Evolutionary conservation across 1,140 invertebrate genomes (phyloP).

Genomic region (Spodoptera frugiperda): DNA sequence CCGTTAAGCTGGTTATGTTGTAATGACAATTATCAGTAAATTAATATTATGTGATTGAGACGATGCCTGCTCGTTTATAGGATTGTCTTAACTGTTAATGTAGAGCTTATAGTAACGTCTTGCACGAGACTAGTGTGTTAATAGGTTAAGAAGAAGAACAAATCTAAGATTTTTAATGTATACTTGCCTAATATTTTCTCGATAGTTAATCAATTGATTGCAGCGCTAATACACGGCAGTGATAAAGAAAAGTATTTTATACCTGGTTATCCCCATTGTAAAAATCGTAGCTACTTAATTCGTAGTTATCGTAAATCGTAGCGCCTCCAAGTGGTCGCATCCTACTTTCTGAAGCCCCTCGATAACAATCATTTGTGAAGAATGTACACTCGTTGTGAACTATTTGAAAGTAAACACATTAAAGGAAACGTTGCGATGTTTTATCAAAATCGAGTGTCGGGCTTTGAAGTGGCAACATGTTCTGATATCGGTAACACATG

Average conservation of each 20-base stretch:
- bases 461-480: slow-evolving; percentile 73
- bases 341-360: slow-evolving; percentile 39
- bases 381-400: slow-evolving; percentile 51
- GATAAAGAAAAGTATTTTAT: slow-evolving; percentile 13
- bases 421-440: slow-evolving; percentile 69
- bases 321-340: slow-evolving; percentile 1
- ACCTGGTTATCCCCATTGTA: slow-evolving; percentile 28
- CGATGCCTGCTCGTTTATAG: slow-evolving; percentile 5
- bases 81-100: slow-evolving; percentile 2
- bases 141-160: not conserved
- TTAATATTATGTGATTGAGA: slow-evolving; percentile 38
- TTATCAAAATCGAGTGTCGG: slow-evolving; percentile 72
- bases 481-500: slow-evolving; percentile 77
- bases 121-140: not conserved
- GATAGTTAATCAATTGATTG: no score
- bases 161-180: not conserved
- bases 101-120: not conserved
- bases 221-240: not conserved
- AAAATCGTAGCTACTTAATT: slow-evolving; percentile 53
- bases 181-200: no score
- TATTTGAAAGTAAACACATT: slow-evolving; percentile 65
- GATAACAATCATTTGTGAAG: slow-evolving; percentile 55
- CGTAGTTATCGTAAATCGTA: slow-evolving; percentile 46
- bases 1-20: slow-evolving; percentile 1
- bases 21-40: slow-evolving; percentile 41